Evolutionary conservation across 1,140 invertebrate genomes (phyloP), one percentile per base, ranked within the genome.

Genomic region (Procambarus virginalis): DNA sequence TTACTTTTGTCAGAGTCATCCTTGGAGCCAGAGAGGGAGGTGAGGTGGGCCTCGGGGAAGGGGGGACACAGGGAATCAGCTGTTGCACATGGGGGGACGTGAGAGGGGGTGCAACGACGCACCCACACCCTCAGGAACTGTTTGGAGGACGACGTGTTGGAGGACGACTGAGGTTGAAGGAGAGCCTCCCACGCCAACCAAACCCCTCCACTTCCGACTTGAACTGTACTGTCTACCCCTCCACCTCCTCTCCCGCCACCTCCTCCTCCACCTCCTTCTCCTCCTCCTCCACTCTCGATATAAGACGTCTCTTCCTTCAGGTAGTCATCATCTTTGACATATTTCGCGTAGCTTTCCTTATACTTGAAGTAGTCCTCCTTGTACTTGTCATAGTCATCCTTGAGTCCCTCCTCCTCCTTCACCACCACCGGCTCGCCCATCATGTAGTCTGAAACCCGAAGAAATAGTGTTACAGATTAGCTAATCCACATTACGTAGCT

Each of bases 41-140:
- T 89, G 80, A 89, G 87, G 46, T 89, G 87, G 20, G 87, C 87
- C 87, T 89, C 87, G 81, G 87, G 87, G 73, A 89, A 89, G 51
- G 87, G 87, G 2, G 87, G 87, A 58, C 87, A 89, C 10, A 89
- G 87, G 70, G 87, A 89, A 46, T 89, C n/a, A 89, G 81, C 34
- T 84, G 80, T 70, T 89, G 87, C 17, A 89, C 87, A 49, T 89
- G 87, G 14, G 87, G 80, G 87, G 87, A 89, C 12, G 87, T 89
- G 20, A 89, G 81, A 10, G 87, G 87, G 87, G 87, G 58, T 81
- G 79, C n/a, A 55, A 70, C 48, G 75, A 78, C 14, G n/a, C 76
- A 20, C 84, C 84, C 17, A 76, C 84, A 1, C 51, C 51, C 17
- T 22, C 51, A 81, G 17, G 79, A 55, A 3, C 22, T 34, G 55